phyloP scores from a whole-genome alignment of 2,113 vertebrate species.

The Daubentonia madagascariensis region DNA sequence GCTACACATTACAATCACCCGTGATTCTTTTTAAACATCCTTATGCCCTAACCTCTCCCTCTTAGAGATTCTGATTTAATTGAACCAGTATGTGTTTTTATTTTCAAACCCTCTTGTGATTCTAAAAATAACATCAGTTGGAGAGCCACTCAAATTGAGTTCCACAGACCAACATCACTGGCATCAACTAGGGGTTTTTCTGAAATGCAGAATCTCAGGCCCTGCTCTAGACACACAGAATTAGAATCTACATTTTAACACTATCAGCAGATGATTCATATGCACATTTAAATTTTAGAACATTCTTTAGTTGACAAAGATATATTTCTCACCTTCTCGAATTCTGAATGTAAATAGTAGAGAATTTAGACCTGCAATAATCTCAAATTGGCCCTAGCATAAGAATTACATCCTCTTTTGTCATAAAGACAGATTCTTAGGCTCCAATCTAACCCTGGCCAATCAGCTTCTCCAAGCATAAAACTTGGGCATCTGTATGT shows the following conservation, averaged over 20 bases:
- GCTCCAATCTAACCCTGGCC: not conserved
- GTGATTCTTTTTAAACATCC: not conserved
- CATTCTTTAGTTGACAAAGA: conserved; percentile 11
- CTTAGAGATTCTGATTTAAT: not conserved
- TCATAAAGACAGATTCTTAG: not conserved
- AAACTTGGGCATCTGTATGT: not conserved
- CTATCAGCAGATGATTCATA: not conserved
- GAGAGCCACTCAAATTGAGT: not conserved
- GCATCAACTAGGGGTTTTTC: not conserved
- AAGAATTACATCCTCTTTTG: not conserved
- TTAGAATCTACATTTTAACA: not conserved
- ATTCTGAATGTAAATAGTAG: not conserved
- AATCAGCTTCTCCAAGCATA: not conserved
- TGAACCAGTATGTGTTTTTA: not conserved
- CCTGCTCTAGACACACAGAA: not conserved
- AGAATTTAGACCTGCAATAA: conserved; percentile 24
- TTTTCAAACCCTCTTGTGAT: not conserved
- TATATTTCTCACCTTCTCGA: not conserved
- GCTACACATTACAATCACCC: not conserved
- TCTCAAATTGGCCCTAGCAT: not conserved
- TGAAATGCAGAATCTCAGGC: conserved; percentile 13
- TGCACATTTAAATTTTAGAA: not conserved
- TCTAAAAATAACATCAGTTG: not conserved
- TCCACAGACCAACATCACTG: not conserved
- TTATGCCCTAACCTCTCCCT: not conserved